phyloP scores from a whole-genome alignment of 2,113 vertebrate species.

The Epinephelus cyanopodus region DNA sequence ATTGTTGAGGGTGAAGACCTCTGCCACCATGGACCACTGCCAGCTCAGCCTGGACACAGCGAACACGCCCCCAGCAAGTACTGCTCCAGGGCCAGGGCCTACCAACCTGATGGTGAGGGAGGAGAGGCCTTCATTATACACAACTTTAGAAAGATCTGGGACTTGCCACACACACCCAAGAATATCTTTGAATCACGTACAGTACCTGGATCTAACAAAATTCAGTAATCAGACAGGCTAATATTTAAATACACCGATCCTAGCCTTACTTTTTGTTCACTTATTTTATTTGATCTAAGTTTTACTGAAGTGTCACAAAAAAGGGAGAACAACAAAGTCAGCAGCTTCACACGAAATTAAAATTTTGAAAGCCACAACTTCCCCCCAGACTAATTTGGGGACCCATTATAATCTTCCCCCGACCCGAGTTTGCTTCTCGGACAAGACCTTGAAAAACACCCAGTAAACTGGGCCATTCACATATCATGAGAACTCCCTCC shows the following conservation, averaged over 20 bases:
- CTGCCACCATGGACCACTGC: slow-evolving; percentile 96
- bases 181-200: background rate
- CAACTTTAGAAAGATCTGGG: background rate
- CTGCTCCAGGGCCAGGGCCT: slow-evolving; percentile 91
- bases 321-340: slow-evolving; percentile 46
- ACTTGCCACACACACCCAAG: background rate
- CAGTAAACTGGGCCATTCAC: slow-evolving; percentile 66
- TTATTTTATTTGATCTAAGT: slow-evolving; percentile 34
- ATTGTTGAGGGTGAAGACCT: slow-evolving; percentile 99
- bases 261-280: background rate
- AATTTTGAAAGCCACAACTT: slow-evolving; percentile 43
- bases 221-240: background rate
- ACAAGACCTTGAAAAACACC: slow-evolving; percentile 75
- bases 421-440: slow-evolving; percentile 65
- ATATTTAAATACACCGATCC: background rate
- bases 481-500: slow-evolving; percentile 67
- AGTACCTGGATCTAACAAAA: background rate
- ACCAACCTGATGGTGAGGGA: slow-evolving; percentile 86
- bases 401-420: slow-evolving; percentile 61
- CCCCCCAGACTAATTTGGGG: slow-evolving; percentile 55
- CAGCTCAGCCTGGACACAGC: slow-evolving; percentile 95
- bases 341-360: slow-evolving; percentile 45
- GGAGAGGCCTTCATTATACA: background rate
- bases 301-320: slow-evolving; percentile 16
- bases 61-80: slow-evolving; percentile 94